Conservation (phyloP, 1,140 invertebrate species). For the Drosophila truncata region DNA sequence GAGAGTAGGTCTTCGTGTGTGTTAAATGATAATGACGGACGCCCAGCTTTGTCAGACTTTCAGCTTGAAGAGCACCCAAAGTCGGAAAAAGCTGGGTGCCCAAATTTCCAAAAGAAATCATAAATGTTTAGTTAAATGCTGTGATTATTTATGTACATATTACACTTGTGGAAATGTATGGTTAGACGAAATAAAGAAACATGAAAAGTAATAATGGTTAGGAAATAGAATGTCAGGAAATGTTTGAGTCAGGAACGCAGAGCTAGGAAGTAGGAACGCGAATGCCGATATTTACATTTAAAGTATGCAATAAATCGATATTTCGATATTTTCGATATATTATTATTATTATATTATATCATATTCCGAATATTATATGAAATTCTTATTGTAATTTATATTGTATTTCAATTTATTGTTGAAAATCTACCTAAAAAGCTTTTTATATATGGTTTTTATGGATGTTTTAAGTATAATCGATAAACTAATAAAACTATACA, state of each 20-base stretch:
- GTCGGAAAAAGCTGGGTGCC: conserved; percentile 17
- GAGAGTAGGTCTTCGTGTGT: background rate
- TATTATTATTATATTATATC: too few relatives aligned
- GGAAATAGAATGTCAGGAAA: conserved; percentile 3
- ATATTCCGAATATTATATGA: too few relatives aligned
- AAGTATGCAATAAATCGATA: too few relatives aligned
- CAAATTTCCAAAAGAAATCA: conserved; percentile 15
- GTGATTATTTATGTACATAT: background rate
- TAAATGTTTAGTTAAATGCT: conserved; percentile 15
- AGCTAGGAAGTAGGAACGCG: background rate
- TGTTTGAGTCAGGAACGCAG: conserved; percentile 3
- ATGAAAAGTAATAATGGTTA: conserved; percentile 1
- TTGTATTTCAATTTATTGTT: too few relatives aligned
- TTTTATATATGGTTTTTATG: background rate
- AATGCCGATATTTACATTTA: background rate
- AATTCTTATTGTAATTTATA: too few relatives aligned
- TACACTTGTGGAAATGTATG: conserved; percentile 9
- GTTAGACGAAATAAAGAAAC: conserved; percentile 10
- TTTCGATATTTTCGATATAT: too few relatives aligned
- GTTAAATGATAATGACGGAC: conserved; percentile 6
- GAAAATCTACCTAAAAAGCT: background rate
- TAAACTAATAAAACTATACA: background rate
- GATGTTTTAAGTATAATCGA: background rate
- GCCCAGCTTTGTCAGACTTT: conserved; percentile 26
- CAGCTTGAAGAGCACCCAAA: background rate